phyloP scores from a whole-genome alignment of 2,797 vertebrate genomes.

The Sebastes goodei region DNA sequence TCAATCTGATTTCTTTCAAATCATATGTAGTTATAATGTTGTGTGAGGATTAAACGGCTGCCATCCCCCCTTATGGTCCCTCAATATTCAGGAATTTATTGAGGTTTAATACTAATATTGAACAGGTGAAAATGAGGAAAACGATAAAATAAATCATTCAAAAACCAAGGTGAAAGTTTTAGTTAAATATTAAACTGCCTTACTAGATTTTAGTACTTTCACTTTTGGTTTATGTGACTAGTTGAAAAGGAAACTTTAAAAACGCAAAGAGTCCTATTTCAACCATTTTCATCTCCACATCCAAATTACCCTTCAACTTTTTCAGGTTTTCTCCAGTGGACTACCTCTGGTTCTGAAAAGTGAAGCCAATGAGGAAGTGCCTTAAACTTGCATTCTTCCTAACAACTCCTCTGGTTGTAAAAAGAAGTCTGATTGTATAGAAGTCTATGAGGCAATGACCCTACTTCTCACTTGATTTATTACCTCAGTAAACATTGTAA shows the following conservation, averaged over 20 bases:
- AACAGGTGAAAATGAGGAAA: background rate
- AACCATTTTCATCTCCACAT: background rate
- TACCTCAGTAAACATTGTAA: too few species aligned
- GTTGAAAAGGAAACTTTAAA: background rate
- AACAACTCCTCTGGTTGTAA: too few species aligned
- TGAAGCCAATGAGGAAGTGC: too few species aligned
- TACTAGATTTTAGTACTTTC: background rate
- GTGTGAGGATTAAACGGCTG: background rate
- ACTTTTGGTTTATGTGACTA: background rate
- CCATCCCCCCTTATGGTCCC: background rate
- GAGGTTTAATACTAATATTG: background rate
- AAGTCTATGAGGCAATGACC: too few species aligned
- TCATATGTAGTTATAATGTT: background rate
- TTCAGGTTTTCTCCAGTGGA: too few species aligned
- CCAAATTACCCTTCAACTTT: background rate
- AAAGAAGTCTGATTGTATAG: too few species aligned
- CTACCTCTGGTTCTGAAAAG: too few species aligned
- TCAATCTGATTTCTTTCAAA: background rate
- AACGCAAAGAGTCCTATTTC: background rate
- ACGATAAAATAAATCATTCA: background rate
- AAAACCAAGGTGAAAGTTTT: background rate
- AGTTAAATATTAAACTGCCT: too few species aligned
- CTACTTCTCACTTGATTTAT: too few species aligned
- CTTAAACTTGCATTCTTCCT: too few species aligned
- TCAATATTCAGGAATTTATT: background rate